Evolutionary conservation across 2,113 vertebrate genomes (phyloP).

Genomic region (Oreotragus oreotragus): DNA sequence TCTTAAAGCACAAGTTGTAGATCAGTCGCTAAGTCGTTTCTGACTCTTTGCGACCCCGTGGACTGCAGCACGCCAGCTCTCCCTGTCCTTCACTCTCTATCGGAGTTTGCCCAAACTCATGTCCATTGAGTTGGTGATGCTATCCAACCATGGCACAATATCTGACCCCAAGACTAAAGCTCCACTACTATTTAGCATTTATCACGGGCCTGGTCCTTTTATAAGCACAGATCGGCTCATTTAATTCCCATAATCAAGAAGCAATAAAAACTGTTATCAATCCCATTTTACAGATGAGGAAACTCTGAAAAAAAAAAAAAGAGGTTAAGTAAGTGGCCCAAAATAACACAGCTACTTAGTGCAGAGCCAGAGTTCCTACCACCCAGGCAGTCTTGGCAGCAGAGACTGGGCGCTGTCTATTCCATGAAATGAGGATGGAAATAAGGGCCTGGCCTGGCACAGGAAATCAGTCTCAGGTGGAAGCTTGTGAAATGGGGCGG

Average conservation of each 20-base stretch:
- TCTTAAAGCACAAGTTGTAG: background rate
- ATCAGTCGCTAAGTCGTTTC: background rate
- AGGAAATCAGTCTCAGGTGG: background rate
- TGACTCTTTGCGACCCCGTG: background rate
- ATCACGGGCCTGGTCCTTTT: background rate
- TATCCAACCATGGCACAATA: background rate
- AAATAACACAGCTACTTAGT: background rate
- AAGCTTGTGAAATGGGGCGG: background rate
- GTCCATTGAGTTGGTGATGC: background rate
- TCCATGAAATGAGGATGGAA: background rate
- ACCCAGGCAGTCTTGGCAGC: background rate
- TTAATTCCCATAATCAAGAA: background rate
- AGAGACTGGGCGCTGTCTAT: background rate
- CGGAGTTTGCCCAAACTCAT: background rate
- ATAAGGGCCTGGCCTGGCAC: background rate
- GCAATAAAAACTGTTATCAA: background rate
- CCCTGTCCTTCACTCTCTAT: background rate
- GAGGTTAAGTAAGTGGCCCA: background rate
- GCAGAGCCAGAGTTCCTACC: background rate
- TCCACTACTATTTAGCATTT: background rate
- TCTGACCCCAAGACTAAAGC: background rate
- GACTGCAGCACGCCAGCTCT: background rate
- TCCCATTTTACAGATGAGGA: background rate
- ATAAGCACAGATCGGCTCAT: background rate
- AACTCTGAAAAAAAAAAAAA: background rate